phyloP scores from a whole-genome alignment of 1,140 invertebrate genomes.

The Drosophila melanogaster region DNA sequence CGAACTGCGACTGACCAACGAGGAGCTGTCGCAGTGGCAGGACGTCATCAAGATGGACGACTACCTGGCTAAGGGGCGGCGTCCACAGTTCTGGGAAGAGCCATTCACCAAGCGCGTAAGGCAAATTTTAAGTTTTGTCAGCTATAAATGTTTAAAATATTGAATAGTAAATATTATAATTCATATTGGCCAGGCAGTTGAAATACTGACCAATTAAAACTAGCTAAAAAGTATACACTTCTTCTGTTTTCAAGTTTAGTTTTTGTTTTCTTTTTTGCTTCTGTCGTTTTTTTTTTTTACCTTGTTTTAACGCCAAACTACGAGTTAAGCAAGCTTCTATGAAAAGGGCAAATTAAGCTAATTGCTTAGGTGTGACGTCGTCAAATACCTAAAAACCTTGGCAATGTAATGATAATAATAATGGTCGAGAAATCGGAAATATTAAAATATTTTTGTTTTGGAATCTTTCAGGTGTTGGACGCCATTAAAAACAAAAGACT shows the following conservation, averaged over 20 bases:
- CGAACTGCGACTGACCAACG: constrained; percentile 77
- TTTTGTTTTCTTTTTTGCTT: not conserved
- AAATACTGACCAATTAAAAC: not conserved
- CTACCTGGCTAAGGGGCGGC: constrained; percentile 92
- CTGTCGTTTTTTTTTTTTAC: not conserved
- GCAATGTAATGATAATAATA: not conserved
- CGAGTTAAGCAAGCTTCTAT: constrained; percentile 1
- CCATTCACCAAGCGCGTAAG: constrained; percentile 89
- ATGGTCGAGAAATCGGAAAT: too few species aligned
- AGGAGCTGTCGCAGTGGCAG: constrained; percentile 83
- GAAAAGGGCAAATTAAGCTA: not conserved
- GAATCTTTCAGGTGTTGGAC: constrained; percentile 88
- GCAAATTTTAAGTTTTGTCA: not conserved
- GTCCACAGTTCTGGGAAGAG: constrained; percentile 96
- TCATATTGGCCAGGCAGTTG: not conserved
- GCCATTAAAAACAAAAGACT: constrained; percentile 94
- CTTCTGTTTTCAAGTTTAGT: not conserved
- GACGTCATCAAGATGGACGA: constrained; percentile 95
- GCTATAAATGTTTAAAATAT: not conserved
- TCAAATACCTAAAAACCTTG: not conserved
- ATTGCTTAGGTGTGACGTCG: constrained; percentile 5
- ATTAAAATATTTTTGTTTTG: not conserved
- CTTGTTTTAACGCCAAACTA: not conserved
- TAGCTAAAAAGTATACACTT: not conserved
- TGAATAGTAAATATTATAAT: not conserved